phyloP scores from a whole-genome alignment of 2,797 vertebrate species.

The Miichthys miiuy region DNA sequence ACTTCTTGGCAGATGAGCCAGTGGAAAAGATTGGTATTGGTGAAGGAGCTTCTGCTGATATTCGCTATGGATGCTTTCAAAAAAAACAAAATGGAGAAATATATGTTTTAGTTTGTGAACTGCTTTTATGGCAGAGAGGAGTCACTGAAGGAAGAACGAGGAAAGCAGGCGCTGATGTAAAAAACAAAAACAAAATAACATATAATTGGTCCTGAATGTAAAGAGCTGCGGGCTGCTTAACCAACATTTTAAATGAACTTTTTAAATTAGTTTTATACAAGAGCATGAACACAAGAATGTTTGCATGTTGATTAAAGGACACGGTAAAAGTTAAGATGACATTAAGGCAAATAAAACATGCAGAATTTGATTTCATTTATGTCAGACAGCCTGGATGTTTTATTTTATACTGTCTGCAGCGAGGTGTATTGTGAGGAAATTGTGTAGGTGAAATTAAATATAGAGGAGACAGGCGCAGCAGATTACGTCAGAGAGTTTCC shows the following conservation, averaged over 20 bases:
- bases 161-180: background rate
- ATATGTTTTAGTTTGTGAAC: background rate
- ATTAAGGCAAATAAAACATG: background rate
- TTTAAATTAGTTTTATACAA: background rate
- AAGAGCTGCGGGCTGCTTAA: background rate
- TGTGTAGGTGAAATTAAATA: background rate
- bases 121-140: constrained; percentile 5
- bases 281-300: background rate
- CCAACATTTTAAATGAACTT: constrained; percentile 3
- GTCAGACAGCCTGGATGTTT: no score
- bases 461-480: background rate
- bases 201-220: background rate
- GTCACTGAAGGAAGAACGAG: background rate
- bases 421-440: background rate
- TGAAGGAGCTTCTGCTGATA: constrained; percentile 32
- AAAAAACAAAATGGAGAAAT: constrained; percentile 8
- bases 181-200: background rate
- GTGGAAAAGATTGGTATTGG: constrained; percentile 59
- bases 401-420: background rate
- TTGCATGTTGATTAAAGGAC: background rate
- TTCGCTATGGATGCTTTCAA: constrained; percentile 6
- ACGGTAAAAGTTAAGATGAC: no score
- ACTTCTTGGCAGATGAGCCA: constrained; percentile 64
- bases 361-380: background rate
- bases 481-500: constrained; percentile 1